Evolutionary conservation across 2,113 vertebrate species (phyloP), one percentile per base, ranked within the genome.

Genomic region (Hippocampus abdominalis): DNA sequence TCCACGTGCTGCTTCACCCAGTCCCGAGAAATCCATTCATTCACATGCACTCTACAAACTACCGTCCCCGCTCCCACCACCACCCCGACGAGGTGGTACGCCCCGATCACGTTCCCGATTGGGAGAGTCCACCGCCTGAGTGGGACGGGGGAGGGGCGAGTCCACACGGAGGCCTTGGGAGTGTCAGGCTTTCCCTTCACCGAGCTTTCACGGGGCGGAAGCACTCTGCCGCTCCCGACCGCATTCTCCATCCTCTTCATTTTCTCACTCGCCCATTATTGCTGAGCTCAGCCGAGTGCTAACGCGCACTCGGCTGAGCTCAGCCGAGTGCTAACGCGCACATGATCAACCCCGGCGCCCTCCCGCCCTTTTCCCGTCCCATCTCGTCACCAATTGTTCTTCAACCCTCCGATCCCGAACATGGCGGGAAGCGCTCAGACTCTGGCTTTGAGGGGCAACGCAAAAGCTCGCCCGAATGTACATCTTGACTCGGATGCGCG

Each of bases 221-320:
- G 73, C 84, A 85, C 81, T 86, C 83, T 87, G 77, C 60, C 81
- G 69, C 74, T 60, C 57, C 27, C 76, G 68, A 87, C 83, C 86
- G 68, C 85, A 81, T 68, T 77, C 86, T 72, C 81, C 78, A 71
- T 71, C 83, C 74, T 18, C 74, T 80, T 70, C 79, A 82, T 80
- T 84, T 83, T 76, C 83, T 87, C 64, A 13, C 75, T 71, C 80
- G 29, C 36, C 20, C 40, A 48, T 87, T 86, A 80, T 68, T 87
- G 88, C 89, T 90, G 88, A 91, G 79, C 74, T 91, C 87, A 88
- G 87, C 87, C 86, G n/a, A n/a, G n/a, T n/a, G n/a, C n/a, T n/a
- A n/a, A n/a, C n/a, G n/a, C n/a, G n/a, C n/a, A n/a, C n/a, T n/a
- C n/a, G n/a, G 88, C 89, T 90, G 88, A 91, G 79, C 74, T 91